Base-by-base conservation (phyloP, 2,888 invertebrate species). In the Yponomeuta plumbellus region DNA sequence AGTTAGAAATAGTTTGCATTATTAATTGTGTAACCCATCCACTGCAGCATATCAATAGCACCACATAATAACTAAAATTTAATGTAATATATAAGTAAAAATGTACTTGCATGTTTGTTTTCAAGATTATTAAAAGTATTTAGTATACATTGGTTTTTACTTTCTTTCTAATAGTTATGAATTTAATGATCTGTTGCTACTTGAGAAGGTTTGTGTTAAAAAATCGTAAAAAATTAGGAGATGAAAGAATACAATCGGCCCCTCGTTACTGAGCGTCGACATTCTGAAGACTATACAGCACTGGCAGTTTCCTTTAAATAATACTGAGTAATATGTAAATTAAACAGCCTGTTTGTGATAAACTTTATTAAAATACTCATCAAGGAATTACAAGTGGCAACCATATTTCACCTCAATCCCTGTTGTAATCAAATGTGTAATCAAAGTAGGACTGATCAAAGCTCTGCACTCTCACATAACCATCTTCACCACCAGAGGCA, bases 401-500 rank as follows among this genome's bases (percentile, higher is more conserved):
- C 11, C 22, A 11, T 61, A 34, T 40, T 21, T 23, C 20, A 11
- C 11, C 8, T 66, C 77, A 92, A 75, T 92, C 92, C 73, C 92
- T 86, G 75, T 91, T 91, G 76, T 94, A 97, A 91, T 98, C 98
- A 85, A 98, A 97, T 75, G 96, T 95, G 86, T 97, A 98, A 81
- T 99, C 98, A 87, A 97, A 98, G 91, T 99, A 99, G 63, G 97
- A 96, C 77, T 95, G 95, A 93, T 99, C 99, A 83, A 99, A 99
- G 79, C 95, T 95, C 88, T 99, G 98, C 67, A 99, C 95, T 78
- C 99, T 93, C 63, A 99, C 96, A 83, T 98, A 99, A 92, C 99
- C 99, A 86, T 99, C 99, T 91, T 99, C 99, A 80, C 99, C 99
- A 26, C 99, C 99, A 66, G 98, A 98, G 68, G 97, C 96, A 85